Base-by-base conservation (phyloP, 1,140 invertebrate species). In the Oscheius sp. region DNA sequence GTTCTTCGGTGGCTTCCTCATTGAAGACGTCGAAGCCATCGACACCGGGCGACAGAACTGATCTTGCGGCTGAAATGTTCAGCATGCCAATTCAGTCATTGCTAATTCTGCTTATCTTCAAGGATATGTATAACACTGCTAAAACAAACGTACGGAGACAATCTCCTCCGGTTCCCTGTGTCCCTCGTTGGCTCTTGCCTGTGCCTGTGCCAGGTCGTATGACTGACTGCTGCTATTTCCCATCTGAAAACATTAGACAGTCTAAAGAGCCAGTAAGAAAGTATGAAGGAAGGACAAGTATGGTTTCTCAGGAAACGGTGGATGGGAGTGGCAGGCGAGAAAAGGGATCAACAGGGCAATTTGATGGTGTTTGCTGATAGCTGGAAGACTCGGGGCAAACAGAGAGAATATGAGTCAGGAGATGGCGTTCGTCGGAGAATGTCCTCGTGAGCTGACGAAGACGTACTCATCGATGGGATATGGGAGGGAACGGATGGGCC, bases 361-460 rank as follows among this genome's bases (percentile, higher is more conserved):
- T 13, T 55, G n/a, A n/a, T n/a, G n/a, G n/a, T n/a, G 49, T 55
- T 55, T 55, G 49, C 49, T 4, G 49, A 55, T 55, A 20, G 49
- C n/a, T n/a, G 49, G 15, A 55, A 55, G 28, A 15, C 49, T 55
- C 7, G 4, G 49, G 7, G 49, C 49, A 55, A 55, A 55, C 23
- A 55, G 23, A 55, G 23, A 55, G 28, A 7, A 15, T 23, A 26
- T 55, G 49, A 55, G 28, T 55, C 49, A 55, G 23, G 49, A n/a
- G n/a, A n/a, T n/a, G n/a, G n/a, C n/a, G n/a, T n/a, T n/a, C n/a
- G n/a, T n/a, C n/a, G n/a, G n/a, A n/a, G n/a, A n/a, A n/a, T n/a
- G n/a, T n/a, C n/a, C n/a, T n/a, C n/a, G n/a, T n/a, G n/a, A n/a
- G n/a, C n/a, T n/a, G n/a, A n/a, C n/a, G n/a, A n/a, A n/a, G n/a